A percentile compares a stretch with the other conserved stretches of the same genome.
These are phyloP conservation scores for Eospalax fontanierii DNA, from an alignment of 2,797 vertebrate species.

Conservation along the genomic window DNA sequence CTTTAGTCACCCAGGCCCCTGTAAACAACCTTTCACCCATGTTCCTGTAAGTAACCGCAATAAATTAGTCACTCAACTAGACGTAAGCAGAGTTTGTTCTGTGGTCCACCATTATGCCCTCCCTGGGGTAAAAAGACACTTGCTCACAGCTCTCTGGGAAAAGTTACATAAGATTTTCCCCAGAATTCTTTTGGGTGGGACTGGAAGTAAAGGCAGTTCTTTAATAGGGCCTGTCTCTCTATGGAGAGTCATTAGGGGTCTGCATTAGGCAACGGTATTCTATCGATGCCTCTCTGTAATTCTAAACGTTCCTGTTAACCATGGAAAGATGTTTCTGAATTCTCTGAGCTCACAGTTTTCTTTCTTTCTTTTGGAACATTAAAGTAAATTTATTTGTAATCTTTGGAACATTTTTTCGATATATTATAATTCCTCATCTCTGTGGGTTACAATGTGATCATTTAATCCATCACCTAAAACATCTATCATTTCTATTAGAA, in stretches of 20 bases:
- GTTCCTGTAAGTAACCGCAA: background rate
- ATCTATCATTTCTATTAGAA: too few relatives aligned
- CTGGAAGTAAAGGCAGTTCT: background rate
- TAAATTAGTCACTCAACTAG: background rate
- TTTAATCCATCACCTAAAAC: too few relatives aligned
- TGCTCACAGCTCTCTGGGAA: background rate
- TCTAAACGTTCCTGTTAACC: background rate
- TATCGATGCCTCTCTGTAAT: background rate
- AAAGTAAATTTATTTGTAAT: too few relatives aligned
- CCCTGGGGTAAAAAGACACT: background rate
- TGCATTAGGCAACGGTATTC: background rate
- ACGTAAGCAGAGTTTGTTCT: too few relatives aligned
- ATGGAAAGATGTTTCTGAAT: background rate
- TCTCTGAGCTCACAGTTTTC: constrained; percentile 10
- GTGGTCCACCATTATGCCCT: too few relatives aligned
- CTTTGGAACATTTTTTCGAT: too few relatives aligned
- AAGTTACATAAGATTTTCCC: background rate
- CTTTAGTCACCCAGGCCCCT: background rate
- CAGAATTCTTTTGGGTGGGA: background rate
- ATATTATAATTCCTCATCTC: too few relatives aligned
- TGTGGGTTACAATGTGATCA: too few relatives aligned
- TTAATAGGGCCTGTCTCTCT: background rate
- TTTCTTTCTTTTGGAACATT: background rate
- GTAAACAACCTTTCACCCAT: background rate
- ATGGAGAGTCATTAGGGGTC: background rate